Evolutionary conservation across 2,888 invertebrate species (phyloP).

Genomic region (Craniophora ligustri): DNA sequence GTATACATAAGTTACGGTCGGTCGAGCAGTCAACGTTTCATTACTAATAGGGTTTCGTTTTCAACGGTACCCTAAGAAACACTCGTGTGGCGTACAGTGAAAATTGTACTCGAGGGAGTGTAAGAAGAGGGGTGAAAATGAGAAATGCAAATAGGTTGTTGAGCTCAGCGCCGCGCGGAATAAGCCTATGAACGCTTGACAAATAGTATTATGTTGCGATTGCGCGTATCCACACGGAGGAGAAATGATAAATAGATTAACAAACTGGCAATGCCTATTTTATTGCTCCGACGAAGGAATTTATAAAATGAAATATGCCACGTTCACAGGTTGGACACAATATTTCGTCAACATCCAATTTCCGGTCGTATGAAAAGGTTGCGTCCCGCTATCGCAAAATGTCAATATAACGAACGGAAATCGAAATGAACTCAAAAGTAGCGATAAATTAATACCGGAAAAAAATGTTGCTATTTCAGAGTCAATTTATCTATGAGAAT

Average conservation of each 20-base stretch:
- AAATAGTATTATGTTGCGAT: constrained; percentile 78
- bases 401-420: constrained; percentile 74
- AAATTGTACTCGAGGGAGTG: constrained; percentile 77
- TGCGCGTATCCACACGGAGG: constrained; percentile 58
- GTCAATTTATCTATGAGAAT: constrained; percentile 1
- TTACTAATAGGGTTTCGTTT: constrained; percentile 45
- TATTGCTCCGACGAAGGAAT: constrained; percentile 40
- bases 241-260: constrained; percentile 66
- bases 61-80: constrained; percentile 63
- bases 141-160: constrained; percentile 85
- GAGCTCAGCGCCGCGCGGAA: constrained; percentile 72
- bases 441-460: constrained; percentile 19
- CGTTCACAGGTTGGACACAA: constrained; percentile 56
- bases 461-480: constrained; percentile 4
- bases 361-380: constrained; percentile 73
- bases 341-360: constrained; percentile 76
- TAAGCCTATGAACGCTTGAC: constrained; percentile 80
- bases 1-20: constrained; percentile 7
- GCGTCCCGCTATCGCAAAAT: constrained; percentile 65
- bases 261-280: constrained; percentile 57
- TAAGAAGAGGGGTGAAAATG: constrained; percentile 82
- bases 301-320: constrained; percentile 59
- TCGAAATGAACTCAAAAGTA: constrained; percentile 57
- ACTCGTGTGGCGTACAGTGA: constrained; percentile 68
- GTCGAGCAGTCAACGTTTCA: constrained; percentile 29